Evolutionary conservation across 2,113 vertebrate species (phyloP).

Genomic region (Catharus minimus): DNA sequence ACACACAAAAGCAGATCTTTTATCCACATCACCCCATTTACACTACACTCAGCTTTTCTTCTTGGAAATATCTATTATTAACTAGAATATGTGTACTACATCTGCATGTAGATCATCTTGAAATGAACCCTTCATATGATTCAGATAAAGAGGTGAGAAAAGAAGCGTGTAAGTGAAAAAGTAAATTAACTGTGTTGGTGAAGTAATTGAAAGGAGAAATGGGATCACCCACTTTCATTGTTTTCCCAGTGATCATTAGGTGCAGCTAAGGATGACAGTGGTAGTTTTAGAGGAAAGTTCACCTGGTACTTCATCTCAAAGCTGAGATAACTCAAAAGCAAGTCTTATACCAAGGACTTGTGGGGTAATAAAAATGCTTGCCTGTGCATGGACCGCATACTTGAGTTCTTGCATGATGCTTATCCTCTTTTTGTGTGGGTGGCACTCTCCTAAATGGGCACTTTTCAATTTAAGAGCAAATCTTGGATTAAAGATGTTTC

Average conservation of each 20-base stretch:
- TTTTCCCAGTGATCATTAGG: neutral
- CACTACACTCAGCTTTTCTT: neutral
- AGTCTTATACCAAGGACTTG: neutral
- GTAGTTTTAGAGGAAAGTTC: neutral
- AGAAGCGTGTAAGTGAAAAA: neutral
- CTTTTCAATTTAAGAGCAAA: neutral
- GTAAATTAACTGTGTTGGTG: neutral
- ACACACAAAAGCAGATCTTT: neutral
- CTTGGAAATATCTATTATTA: conserved; percentile 43
- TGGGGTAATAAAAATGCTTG: neutral
- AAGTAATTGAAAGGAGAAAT: conserved; percentile 23
- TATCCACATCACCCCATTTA: neutral
- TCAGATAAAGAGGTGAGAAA: conserved; percentile 24
- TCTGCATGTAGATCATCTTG: conserved; percentile 29
- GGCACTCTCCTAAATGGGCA: neutral
- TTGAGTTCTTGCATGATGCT: neutral
- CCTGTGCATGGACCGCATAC: neutral
- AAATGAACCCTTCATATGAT: conserved; percentile 30
- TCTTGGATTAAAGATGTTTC: neutral
- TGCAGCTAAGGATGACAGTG: neutral
- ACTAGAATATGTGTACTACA: conserved; percentile 18
- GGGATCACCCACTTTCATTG: neutral
- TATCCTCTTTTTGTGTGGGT: neutral
- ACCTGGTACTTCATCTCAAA: neutral
- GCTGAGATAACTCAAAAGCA: neutral